Conservation (phyloP, 2,113 vertebrate genomes). For the Tragelaphus scriptus region DNA sequence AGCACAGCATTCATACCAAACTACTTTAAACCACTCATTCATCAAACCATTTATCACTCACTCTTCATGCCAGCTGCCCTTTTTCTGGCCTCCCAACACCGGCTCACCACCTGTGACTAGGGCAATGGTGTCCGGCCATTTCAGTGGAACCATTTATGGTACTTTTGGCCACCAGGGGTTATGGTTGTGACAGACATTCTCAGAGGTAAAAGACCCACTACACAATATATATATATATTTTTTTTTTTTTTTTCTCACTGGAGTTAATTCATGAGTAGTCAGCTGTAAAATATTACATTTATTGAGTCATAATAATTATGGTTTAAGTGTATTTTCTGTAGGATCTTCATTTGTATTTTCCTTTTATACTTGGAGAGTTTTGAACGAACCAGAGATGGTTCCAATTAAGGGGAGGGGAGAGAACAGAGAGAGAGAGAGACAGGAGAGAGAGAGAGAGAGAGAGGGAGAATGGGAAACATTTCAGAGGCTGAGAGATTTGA, state of each 20-base stretch:
- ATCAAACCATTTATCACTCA: background rate
- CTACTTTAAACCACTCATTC: background rate
- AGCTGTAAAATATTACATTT: background rate
- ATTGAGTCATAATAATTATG: conserved; percentile 11
- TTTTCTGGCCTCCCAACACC: background rate
- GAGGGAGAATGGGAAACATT: background rate
- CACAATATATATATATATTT: background rate
- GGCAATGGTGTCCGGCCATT: background rate
- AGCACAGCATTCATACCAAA: background rate
- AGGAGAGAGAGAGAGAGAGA: background rate
- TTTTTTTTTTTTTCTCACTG: background rate
- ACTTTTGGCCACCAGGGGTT: background rate
- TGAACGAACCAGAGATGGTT: background rate
- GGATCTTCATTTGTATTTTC: background rate
- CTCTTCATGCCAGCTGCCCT: background rate
- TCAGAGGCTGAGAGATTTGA: background rate
- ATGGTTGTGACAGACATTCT: background rate
- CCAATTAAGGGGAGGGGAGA: background rate
- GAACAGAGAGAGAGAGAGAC: background rate
- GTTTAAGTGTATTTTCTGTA: background rate
- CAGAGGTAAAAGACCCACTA: background rate
- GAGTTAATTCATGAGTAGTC: background rate
- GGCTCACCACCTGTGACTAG: background rate
- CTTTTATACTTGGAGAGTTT: background rate
- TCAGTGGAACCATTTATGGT: background rate